Conservation (phyloP, 2,113 vertebrate genomes). For the Apeltes quadracus region DNA sequence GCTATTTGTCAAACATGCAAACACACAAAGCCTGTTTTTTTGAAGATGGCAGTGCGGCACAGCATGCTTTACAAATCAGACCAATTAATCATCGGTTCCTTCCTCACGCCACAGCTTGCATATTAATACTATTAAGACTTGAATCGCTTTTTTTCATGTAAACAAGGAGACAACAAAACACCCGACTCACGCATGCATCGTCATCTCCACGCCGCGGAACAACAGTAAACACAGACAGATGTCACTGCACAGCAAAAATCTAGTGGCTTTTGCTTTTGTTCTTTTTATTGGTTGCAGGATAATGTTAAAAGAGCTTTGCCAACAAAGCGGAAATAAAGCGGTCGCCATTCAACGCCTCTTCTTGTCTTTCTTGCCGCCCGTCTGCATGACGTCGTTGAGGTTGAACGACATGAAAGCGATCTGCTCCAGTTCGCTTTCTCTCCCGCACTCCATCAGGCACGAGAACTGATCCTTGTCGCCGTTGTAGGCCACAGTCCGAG, state of each 20-base stretch:
- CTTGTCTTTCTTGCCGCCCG: conserved; percentile 59
- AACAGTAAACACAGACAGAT: conserved; percentile 62
- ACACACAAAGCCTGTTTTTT: conserved; percentile 47
- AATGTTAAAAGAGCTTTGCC: conserved; percentile 31
- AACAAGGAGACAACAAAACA: conserved; percentile 63
- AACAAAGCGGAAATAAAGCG: conserved; percentile 35
- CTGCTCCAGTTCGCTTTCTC: conserved; percentile 77
- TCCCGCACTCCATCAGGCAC: conserved; percentile 90
- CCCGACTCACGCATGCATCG: conserved; percentile 67
- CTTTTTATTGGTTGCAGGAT: conserved; percentile 27
- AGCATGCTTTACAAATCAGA: conserved; percentile 53
- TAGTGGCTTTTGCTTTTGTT: conserved; percentile 37
- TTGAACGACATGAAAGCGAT: conserved; percentile 79
- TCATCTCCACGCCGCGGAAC: conserved; percentile 60
- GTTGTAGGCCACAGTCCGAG: conserved; percentile 87
- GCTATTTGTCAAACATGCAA: conserved; percentile 55
- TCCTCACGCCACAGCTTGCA: conserved; percentile 52
- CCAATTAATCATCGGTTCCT: conserved; percentile 40
- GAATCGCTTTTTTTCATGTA: conserved; percentile 42
- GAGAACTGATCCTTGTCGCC: conserved; percentile 83
- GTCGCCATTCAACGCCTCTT: conserved; percentile 47
- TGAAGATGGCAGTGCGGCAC: conserved; percentile 47
- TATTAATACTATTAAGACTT: conserved; percentile 52
- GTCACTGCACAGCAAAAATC: conserved; percentile 61
- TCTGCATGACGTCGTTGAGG: conserved; percentile 74